Conservation (phyloP, 2,113 vertebrate species). For the Labeo catla region DNA sequence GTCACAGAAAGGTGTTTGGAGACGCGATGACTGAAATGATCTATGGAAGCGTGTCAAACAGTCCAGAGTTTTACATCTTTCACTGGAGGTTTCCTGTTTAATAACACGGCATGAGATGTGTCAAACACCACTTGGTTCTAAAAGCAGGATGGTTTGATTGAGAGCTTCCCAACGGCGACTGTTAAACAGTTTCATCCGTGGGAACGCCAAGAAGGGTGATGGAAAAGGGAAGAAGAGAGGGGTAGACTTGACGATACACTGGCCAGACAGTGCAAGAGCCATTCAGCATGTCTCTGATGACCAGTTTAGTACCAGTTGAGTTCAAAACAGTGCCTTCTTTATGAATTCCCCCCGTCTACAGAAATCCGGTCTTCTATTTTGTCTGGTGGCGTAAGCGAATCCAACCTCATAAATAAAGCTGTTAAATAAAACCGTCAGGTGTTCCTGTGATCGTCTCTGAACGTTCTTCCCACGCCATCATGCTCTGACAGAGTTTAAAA, state of each 20-base stretch:
- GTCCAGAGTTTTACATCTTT: slow-evolving; percentile 43
- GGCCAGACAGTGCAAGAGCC: slow-evolving; percentile 66
- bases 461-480: slow-evolving; percentile 63
- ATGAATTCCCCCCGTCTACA: not conserved
- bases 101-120: slow-evolving; percentile 57
- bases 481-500: slow-evolving; percentile 67
- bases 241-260: slow-evolving; percentile 60
- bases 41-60: slow-evolving; percentile 67
- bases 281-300: slow-evolving; percentile 66
- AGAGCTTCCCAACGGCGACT: slow-evolving; percentile 28
- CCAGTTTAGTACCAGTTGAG: slow-evolving; percentile 64
- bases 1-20: slow-evolving; percentile 71
- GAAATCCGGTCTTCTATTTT: not conserved
- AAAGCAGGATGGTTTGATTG: slow-evolving; percentile 48
- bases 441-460: slow-evolving; percentile 59
- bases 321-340: slow-evolving; percentile 47
- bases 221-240: slow-evolving; percentile 45
- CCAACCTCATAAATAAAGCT: slow-evolving; percentile 80
- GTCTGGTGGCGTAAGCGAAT: slow-evolving; percentile 56
- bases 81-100: slow-evolving; percentile 12
- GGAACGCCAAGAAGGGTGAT: slow-evolving; percentile 58
- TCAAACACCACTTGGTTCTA: slow-evolving; percentile 58
- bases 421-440: slow-evolving; percentile 74
- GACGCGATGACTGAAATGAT: slow-evolving; percentile 69
- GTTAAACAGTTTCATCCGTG: slow-evolving; percentile 58